phyloP scores from a whole-genome alignment of 2,113 vertebrate genomes.

The Pachypanchax playfairii region DNA sequence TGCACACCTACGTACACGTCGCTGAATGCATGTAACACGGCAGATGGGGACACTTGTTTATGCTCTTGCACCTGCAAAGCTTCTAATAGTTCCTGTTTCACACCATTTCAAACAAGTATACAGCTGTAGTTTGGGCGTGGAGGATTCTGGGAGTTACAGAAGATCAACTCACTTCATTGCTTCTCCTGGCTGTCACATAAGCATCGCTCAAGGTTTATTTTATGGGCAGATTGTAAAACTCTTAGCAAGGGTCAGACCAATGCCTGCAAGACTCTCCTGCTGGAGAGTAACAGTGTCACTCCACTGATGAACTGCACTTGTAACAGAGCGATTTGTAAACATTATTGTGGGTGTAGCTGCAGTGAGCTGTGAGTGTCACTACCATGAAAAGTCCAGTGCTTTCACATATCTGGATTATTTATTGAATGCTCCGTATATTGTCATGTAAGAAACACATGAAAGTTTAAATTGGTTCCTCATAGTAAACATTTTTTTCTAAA shows the following conservation, averaged over 20 bases:
- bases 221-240: slow-evolving; percentile 60
- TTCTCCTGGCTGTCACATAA: slow-evolving; percentile 49
- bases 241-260: slow-evolving; percentile 52
- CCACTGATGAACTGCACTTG: slow-evolving; percentile 37
- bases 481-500: too few relatives aligned
- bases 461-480: too few relatives aligned
- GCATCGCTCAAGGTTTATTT: slow-evolving; percentile 56
- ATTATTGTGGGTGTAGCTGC: slow-evolving; percentile 22
- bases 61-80: slow-evolving; percentile 21
- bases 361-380: slow-evolving; percentile 4
- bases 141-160: slow-evolving; percentile 33
- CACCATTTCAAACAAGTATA: slow-evolving; percentile 12
- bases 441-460: too few relatives aligned
- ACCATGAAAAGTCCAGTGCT: background rate
- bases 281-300: slow-evolving; percentile 56
- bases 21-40: slow-evolving; percentile 14
- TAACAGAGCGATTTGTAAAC: slow-evolving; percentile 27
- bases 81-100: slow-evolving; percentile 37
- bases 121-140: slow-evolving; percentile 24
- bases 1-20: slow-evolving; percentile 13
- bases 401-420: background rate
- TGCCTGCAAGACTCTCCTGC: slow-evolving; percentile 58
- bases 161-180: slow-evolving; percentile 41
- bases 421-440: too few relatives aligned
- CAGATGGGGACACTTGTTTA: slow-evolving; percentile 29